These are phyloP conservation scores for Periophthalmus modestus DNA, from an alignment of 2,113 vertebrate species.

Conservation along the genomic window DNA sequence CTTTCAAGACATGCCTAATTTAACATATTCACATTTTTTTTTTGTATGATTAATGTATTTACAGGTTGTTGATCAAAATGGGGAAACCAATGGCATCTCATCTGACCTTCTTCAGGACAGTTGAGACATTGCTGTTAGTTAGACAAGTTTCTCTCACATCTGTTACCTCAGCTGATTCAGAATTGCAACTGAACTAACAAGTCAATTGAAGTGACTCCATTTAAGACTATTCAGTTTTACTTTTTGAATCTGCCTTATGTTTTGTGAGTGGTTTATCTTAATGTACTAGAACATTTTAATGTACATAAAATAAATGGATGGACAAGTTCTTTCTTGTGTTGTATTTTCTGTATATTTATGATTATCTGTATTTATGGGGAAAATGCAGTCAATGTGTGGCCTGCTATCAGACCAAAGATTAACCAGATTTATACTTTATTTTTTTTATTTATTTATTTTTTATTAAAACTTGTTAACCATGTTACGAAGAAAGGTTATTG, in stretches of 20 bases:
- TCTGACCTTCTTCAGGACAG: slow-evolving; percentile 67
- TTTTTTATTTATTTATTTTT: too few relatives aligned
- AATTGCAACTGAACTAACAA: not conserved
- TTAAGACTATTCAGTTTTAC: not conserved
- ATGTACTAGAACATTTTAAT: not conserved
- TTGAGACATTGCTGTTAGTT: slow-evolving; percentile 39
- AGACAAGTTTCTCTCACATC: not conserved
- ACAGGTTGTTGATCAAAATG: slow-evolving; percentile 63
- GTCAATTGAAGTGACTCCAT: not conserved
- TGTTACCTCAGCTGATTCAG: slow-evolving; percentile 6
- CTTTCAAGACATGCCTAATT: not conserved
- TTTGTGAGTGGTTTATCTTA: not conserved
- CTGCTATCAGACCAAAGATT: not conserved
- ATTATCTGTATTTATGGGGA: not conserved
- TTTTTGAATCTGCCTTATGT: not conserved
- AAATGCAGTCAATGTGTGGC: not conserved
- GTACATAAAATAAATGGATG: not conserved
- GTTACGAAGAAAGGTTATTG: too few relatives aligned
- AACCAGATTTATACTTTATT: not conserved
- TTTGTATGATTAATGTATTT: not conserved
- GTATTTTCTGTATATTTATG: not conserved
- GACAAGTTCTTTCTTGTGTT: not conserved
- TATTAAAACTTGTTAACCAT: too few relatives aligned
- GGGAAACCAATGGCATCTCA: slow-evolving; percentile 38
- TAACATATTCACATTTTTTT: not conserved